phyloP scores from a whole-genome alignment of 2,888 invertebrate species.

The Ceratothoa steindachneri region DNA sequence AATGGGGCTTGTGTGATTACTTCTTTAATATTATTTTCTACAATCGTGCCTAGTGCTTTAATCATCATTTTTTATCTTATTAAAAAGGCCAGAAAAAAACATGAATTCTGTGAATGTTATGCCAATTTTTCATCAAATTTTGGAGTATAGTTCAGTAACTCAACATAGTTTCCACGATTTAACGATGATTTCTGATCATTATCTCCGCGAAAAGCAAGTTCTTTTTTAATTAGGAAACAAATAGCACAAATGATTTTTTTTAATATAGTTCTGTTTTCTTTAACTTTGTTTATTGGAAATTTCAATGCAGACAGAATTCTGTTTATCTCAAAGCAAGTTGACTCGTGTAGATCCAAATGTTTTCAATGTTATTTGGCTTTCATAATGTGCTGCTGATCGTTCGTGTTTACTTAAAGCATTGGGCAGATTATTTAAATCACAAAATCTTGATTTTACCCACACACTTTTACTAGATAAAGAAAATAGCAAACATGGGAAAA shows the following conservation, averaged over 20 bases:
- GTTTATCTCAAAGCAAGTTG: not conserved
- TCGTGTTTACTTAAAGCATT: too few relatives aligned
- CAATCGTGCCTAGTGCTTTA: slow-evolving; percentile 16
- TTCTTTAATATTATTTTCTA: slow-evolving; percentile 22
- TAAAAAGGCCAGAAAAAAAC: slow-evolving; percentile 11
- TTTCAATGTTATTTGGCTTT: not conserved
- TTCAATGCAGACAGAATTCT: not conserved
- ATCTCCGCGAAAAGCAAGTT: too few relatives aligned
- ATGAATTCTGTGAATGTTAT: slow-evolving; percentile 10
- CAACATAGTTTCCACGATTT: not conserved
- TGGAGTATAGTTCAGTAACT: too few relatives aligned
- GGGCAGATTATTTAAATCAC: not conserved
- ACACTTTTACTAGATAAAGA: not conserved
- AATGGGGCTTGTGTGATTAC: not conserved
- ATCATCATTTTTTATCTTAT: slow-evolving; percentile 16
- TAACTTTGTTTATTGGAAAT: too few relatives aligned
- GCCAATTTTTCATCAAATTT: too few relatives aligned
- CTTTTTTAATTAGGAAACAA: too few relatives aligned
- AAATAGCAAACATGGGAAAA: not conserved
- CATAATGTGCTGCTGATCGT: too few relatives aligned
- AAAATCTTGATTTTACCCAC: not conserved
- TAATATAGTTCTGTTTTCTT: too few relatives aligned
- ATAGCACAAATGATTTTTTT: too few relatives aligned
- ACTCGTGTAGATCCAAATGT: not conserved
- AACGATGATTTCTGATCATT: not conserved